Percentiles rank a stretch among this genome's conserved stretches.
These are phyloP conservation scores for Nasonia vitripennis DNA, from an alignment of 1,140 invertebrate genomes.

Conservation along the genomic window DNA sequence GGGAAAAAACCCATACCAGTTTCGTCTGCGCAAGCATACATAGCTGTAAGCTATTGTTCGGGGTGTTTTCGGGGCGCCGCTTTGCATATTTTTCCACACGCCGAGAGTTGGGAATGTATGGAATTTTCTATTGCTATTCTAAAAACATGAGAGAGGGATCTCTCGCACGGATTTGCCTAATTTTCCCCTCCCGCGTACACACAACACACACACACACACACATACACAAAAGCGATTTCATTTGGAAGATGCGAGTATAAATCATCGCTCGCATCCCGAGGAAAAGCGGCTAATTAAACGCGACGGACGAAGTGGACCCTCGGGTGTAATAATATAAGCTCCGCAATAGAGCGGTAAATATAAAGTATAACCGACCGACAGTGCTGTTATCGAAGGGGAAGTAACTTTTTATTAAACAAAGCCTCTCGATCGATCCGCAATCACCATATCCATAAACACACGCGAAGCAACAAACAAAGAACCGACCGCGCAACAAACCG, in stretches of 20 bases:
- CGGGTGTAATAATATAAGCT: neutral
- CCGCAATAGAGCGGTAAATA: neutral
- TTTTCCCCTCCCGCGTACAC: too few relatives aligned
- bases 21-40: neutral
- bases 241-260: neutral
- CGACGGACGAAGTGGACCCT: neutral
- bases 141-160: too few relatives aligned
- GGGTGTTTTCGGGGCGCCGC: too few relatives aligned
- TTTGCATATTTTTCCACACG: too few relatives aligned
- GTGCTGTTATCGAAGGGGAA: neutral
- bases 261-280: neutral
- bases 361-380: neutral
- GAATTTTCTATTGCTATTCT: too few relatives aligned
- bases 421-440: neutral
- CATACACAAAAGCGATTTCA: too few relatives aligned
- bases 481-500: neutral
- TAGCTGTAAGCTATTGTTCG: too few relatives aligned
- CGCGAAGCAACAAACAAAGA: neutral
- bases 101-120: too few relatives aligned
- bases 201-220: too few relatives aligned
- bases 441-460: neutral
- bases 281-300: neutral
- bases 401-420: neutral
- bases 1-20: neutral
- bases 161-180: too few relatives aligned